Evolutionary conservation across 2,113 vertebrate species (phyloP), one percentile per base, ranked within the genome.

Genomic region (Gallinago jamesoni): DNA sequence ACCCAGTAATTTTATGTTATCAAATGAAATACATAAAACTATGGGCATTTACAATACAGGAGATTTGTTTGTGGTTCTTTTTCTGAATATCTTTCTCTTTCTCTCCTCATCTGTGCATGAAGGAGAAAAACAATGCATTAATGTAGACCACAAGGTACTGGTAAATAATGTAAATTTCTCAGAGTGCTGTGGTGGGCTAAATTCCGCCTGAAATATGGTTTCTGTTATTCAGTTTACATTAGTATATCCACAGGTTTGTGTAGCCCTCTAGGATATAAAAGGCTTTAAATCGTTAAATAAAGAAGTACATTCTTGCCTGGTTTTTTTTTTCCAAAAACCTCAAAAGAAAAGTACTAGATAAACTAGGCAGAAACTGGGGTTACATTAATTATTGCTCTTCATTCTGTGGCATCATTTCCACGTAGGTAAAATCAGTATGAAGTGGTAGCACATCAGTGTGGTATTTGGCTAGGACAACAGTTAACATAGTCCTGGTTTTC

Each of bases 1-100:
- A 94, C 43, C 22, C 66, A 92, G 57, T 56, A 93, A 92, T 87
- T 96, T 89, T 86, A 72, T 85, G 33, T 68, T 87, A 77, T 41
- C 13, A 89, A 91, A 91, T 12, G 37, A 85, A 89, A 89, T 62
- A 55, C 2, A 90, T 68, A 68, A 95, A 73, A 43, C 8, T 53
- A 47, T 27, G 48, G 56, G 17, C 6, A 41, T 77, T 89, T 89
- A 70, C 35, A 64, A 33, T 74, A 78, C 24, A 68, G 15, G 8
- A 77, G 8, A 4, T 48, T 48, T 48, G 7, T 31, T 20, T 47
- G 47, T 43, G 50, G 24, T 52, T 25, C 41, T 63, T 69, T 9
- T 41, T 21, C 1, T 27, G 1, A 57, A 35, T 50, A 6, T 67
- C 5, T 53, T 25, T 72, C 7, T 67, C 8, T 64, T 8, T 55